Conservation (phyloP, 1,140 invertebrate species). For the Subanguina moxae region DNA sequence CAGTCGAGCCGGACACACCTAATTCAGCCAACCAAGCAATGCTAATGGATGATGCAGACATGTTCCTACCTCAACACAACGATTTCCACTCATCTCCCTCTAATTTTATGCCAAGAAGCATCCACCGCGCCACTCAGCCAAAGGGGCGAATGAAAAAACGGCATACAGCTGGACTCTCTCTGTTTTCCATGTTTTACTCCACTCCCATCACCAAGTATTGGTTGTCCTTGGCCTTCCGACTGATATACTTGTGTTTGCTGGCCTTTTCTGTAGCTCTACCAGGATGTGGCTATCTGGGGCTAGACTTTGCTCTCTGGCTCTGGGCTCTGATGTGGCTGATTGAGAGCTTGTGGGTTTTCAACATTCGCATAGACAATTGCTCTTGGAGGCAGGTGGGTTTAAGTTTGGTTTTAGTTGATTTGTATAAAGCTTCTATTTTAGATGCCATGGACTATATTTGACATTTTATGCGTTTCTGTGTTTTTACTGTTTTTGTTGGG, state of each 20-base stretch:
- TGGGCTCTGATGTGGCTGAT: slow-evolving; percentile 53
- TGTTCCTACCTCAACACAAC: neutral
- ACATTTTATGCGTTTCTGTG: slow-evolving; percentile 20
- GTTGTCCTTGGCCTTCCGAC: slow-evolving; percentile 50
- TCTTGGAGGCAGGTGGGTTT: slow-evolving; percentile 25
- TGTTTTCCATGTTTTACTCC: slow-evolving; percentile 39
- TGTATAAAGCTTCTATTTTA: neutral
- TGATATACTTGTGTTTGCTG: slow-evolving; percentile 47
- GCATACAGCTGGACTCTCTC: neutral
- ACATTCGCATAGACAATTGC: slow-evolving; percentile 15
- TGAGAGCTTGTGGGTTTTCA: slow-evolving; percentile 46
- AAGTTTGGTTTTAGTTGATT: neutral
- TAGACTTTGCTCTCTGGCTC: slow-evolving; percentile 47
- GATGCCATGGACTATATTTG: slow-evolving; percentile 15
- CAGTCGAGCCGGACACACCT: neutral
- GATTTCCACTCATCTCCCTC: neutral
- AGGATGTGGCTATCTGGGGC: slow-evolving; percentile 40
- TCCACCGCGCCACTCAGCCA: neutral
- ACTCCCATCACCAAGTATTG: slow-evolving; percentile 58
- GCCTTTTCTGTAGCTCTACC: slow-evolving; percentile 41
- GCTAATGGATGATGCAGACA: neutral
- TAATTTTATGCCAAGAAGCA: neutral
- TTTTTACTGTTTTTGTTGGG: slow-evolving; percentile 4
- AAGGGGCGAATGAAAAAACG: neutral
- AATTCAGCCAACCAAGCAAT: slow-evolving; percentile 1